A percentile compares a stretch with the other conserved stretches of the same genome.
Conservation (phyloP, 2,797 vertebrate genomes). For the Cryptoblepharus egeriae region DNA sequence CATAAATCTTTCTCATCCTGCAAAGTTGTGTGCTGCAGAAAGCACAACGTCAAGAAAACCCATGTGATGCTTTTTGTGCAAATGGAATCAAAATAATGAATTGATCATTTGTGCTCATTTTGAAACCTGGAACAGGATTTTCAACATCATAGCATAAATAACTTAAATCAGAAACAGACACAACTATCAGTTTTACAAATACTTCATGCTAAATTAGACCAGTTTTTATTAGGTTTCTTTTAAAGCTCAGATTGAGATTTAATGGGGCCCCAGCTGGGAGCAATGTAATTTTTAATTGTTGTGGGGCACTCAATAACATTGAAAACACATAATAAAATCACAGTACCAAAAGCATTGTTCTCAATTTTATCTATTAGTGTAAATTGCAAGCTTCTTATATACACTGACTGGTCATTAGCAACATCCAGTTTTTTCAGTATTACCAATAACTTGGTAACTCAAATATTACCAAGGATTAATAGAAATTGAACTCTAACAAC, state of each 20-base stretch:
- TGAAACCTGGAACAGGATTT: slow-evolving; percentile 26
- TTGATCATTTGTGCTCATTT: not conserved
- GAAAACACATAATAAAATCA: slow-evolving; percentile 41
- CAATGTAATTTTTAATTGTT: slow-evolving; percentile 45
- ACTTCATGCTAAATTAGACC: slow-evolving; percentile 13
- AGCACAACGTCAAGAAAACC: not conserved
- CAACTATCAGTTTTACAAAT: slow-evolving; percentile 12
- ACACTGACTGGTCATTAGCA: slow-evolving; percentile 9
- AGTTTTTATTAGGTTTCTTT: slow-evolving; percentile 3
- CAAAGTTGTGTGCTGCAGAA: not conserved
- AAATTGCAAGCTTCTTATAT: slow-evolving; percentile 27
- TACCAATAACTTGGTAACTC: slow-evolving; percentile 8
- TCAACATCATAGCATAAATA: slow-evolving; percentile 33
- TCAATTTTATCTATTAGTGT: slow-evolving; percentile 37
- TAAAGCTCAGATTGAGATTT: slow-evolving; percentile 4
- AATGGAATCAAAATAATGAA: slow-evolving; percentile 16
- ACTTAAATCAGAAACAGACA: not conserved
- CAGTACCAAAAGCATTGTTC: slow-evolving; percentile 48
- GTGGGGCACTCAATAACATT: slow-evolving; percentile 43
- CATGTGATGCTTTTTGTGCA: not conserved
- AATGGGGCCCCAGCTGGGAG: slow-evolving; percentile 32
- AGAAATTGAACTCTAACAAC: too few species aligned
- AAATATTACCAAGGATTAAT: slow-evolving; percentile 7
- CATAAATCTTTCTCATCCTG: not conserved
- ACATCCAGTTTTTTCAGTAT: slow-evolving; percentile 44